Evolutionary conservation across 2,888 invertebrate genomes (phyloP).

Genomic region (Trichogramma evanescens): DNA sequence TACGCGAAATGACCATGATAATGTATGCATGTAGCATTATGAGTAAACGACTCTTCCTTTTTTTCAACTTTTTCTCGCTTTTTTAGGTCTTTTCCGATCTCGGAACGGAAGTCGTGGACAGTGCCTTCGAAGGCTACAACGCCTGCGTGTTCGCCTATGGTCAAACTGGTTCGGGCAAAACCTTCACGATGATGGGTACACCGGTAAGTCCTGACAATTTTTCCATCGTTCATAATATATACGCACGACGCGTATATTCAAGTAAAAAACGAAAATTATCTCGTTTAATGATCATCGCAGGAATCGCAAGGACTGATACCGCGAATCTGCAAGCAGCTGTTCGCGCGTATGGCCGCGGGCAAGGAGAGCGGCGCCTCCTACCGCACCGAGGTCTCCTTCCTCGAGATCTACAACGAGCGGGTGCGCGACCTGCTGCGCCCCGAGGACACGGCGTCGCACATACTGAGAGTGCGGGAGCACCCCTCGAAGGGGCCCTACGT

Average conservation of each 20-base stretch:
- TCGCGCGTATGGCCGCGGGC: constrained; percentile 73
- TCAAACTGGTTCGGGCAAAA: constrained; percentile 86
- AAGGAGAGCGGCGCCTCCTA: constrained; percentile 77
- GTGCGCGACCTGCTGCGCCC: constrained; percentile 65
- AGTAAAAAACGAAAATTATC: not conserved
- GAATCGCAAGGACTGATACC: constrained; percentile 79
- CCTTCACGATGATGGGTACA: constrained; percentile 87
- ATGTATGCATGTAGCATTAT: too few species aligned
- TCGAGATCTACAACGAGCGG: constrained; percentile 80
- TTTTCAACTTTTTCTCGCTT: constrained; percentile 12
- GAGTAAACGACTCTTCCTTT: not conserved
- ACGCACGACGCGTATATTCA: not conserved
- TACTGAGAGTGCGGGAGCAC: constrained; percentile 71
- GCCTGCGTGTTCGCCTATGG: constrained; percentile 89
- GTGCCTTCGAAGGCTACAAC: constrained; percentile 79
- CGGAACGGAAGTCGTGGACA: constrained; percentile 71
- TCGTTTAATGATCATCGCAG: constrained; percentile 41
- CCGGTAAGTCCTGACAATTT: constrained; percentile 48
- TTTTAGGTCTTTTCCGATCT: constrained; percentile 64
- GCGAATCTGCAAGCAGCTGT: constrained; percentile 75
- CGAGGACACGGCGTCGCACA: constrained; percentile 58
- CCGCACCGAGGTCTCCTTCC: constrained; percentile 78
- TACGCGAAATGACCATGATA: too few species aligned
- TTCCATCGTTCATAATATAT: not conserved
- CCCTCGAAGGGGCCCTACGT: constrained; percentile 77